phyloP scores from a whole-genome alignment of 2,113 vertebrate genomes.

The Hystrix brachyura region DNA sequence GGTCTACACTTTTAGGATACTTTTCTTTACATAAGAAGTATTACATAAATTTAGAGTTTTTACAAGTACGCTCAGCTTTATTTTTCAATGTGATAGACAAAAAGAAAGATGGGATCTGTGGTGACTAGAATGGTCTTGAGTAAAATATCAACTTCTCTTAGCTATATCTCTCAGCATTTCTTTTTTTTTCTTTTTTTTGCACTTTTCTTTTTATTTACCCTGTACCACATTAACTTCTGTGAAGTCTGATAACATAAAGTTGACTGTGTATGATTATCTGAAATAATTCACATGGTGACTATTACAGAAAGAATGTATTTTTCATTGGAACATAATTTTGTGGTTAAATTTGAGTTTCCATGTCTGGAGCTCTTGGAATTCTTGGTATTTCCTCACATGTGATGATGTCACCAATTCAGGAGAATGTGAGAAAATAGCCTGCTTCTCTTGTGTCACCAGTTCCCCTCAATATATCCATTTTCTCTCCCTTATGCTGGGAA shows the following conservation, averaged over 20 bases:
- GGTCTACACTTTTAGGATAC: neutral
- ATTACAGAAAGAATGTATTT: neutral
- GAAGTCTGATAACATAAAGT: neutral
- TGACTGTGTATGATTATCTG: neutral
- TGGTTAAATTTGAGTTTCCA: slow-evolving; percentile 10
- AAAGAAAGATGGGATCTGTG: neutral
- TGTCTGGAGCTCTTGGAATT: neutral
- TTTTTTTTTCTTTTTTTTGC: neutral
- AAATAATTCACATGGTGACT: neutral
- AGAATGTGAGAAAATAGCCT: neutral
- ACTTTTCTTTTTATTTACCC: neutral
- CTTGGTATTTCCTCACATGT: neutral
- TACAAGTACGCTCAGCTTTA: neutral
- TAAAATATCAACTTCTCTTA: neutral
- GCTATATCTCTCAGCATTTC: neutral
- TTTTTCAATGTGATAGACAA: slow-evolving; percentile 8
- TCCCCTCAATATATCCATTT: neutral
- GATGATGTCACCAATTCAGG: neutral
- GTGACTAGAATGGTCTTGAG: neutral
- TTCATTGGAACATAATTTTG: neutral
- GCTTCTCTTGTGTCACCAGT: neutral
- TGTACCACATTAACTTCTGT: neutral
- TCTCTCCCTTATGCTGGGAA: neutral
- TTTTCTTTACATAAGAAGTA: slow-evolving; percentile 13
- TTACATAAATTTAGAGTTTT: neutral